phyloP scores from a whole-genome alignment of 2,888 invertebrate species.

The Dioctria linearis region DNA sequence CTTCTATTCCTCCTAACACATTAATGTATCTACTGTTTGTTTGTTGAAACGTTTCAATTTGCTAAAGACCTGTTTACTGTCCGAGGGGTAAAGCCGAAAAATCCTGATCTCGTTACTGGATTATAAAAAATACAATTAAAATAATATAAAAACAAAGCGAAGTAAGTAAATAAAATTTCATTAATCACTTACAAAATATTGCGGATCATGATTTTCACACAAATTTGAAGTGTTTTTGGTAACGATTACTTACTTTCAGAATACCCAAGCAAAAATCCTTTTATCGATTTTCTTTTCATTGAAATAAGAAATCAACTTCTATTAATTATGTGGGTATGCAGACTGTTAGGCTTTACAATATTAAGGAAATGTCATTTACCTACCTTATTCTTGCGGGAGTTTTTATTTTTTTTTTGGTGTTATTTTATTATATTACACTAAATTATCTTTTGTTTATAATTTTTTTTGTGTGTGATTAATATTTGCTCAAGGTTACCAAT shows the following conservation, averaged over 20 bases:
- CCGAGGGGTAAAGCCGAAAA: background rate
- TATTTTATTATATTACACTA: no score
- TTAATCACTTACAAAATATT: conserved; percentile 1
- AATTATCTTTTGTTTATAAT: no score
- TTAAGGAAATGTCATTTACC: background rate
- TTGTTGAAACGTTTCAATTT: background rate
- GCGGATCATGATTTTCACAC: background rate
- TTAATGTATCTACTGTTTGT: background rate
- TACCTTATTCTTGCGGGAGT: no score
- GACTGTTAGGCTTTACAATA: background rate
- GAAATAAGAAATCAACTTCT: background rate
- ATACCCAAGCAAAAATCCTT: background rate
- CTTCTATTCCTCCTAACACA: background rate
- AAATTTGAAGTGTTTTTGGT: background rate
- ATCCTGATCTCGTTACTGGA: background rate
- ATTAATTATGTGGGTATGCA: background rate
- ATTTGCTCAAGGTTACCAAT: no score
- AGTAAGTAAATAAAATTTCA: background rate
- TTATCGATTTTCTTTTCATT: background rate
- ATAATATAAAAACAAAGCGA: background rate
- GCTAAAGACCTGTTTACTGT: background rate
- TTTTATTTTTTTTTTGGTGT: no score
- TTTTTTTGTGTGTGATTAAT: no score
- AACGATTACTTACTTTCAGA: background rate
- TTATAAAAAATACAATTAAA: background rate